These are phyloP conservation scores for Erebia aethiops DNA, from an alignment of 2,888 invertebrate genomes.

Conservation along the genomic window DNA sequence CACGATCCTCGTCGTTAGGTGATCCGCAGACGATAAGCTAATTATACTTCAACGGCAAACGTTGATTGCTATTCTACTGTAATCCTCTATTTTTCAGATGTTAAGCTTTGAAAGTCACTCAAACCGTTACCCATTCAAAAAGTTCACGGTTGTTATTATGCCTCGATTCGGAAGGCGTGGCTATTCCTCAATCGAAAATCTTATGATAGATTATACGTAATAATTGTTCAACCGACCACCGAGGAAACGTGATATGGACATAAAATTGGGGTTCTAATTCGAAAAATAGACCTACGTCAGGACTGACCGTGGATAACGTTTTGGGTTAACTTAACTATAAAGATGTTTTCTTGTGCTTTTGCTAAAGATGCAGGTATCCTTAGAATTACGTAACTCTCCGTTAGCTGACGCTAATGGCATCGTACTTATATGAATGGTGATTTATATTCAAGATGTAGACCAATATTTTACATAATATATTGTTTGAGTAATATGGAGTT, in stretches of 20 bases:
- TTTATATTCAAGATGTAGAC: too few relatives aligned
- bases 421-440: too few relatives aligned
- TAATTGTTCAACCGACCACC: conserved; percentile 60
- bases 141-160: conserved; percentile 60
- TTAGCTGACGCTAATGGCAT: too few relatives aligned
- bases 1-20: conserved; percentile 62
- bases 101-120: conserved; percentile 58
- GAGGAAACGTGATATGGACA: conserved; percentile 58
- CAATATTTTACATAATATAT: too few relatives aligned
- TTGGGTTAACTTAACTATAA: too few relatives aligned
- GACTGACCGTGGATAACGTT: conserved; percentile 14
- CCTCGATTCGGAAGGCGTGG: conserved; percentile 59
- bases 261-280: conserved; percentile 51
- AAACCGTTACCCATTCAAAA: conserved; percentile 49
- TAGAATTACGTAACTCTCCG: too few relatives aligned
- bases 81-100: conserved; percentile 69
- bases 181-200: conserved; percentile 55
- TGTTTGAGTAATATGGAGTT: too few relatives aligned
- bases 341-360: neutral
- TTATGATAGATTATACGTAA: conserved; percentile 39
- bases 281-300: conserved; percentile 18
- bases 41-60: conserved; percentile 68
- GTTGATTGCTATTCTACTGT: conserved; percentile 66
- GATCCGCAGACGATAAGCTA: conserved; percentile 76
- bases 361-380: too few relatives aligned